Conservation (phyloP, 2,888 invertebrate species). For the Hipparchia sbordonii region DNA sequence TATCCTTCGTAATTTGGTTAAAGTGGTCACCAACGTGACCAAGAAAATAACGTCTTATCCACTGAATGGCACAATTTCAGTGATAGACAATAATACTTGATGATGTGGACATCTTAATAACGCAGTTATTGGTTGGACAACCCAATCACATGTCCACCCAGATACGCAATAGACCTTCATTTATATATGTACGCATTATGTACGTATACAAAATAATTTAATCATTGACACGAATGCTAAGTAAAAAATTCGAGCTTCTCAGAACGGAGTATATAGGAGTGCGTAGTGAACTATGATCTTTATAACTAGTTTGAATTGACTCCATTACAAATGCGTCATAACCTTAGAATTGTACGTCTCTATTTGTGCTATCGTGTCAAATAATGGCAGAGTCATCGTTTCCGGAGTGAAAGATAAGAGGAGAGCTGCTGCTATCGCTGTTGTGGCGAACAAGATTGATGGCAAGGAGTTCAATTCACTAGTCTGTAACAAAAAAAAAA, state of each 20-base stretch:
- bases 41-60: too few species aligned
- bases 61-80: too few species aligned
- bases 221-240: background rate
- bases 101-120: too few species aligned
- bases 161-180: background rate
- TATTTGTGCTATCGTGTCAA: slow-evolving; percentile 68
- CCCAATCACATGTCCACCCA: background rate
- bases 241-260: slow-evolving; percentile 2
- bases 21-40: too few species aligned
- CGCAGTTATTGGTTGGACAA: background rate
- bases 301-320: slow-evolving; percentile 6
- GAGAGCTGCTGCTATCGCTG: slow-evolving; percentile 56
- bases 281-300: slow-evolving; percentile 7
- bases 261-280: background rate
- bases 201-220: background rate
- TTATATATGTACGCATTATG: background rate
- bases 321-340: slow-evolving; percentile 46
- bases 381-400: slow-evolving; percentile 64
- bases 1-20: too few species aligned
- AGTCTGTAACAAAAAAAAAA: slow-evolving; percentile 52
- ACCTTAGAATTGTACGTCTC: slow-evolving; percentile 53
- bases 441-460: slow-evolving; percentile 59
- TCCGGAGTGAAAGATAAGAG: slow-evolving; percentile 64
- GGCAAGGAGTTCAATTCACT: slow-evolving; percentile 55
- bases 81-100: too few species aligned